A percentile compares a stretch with the other conserved stretches of the same genome.
These are phyloP conservation scores for Eonycteris spelaea DNA, from an alignment of 2,113 vertebrate genomes.

Conservation along the genomic window DNA sequence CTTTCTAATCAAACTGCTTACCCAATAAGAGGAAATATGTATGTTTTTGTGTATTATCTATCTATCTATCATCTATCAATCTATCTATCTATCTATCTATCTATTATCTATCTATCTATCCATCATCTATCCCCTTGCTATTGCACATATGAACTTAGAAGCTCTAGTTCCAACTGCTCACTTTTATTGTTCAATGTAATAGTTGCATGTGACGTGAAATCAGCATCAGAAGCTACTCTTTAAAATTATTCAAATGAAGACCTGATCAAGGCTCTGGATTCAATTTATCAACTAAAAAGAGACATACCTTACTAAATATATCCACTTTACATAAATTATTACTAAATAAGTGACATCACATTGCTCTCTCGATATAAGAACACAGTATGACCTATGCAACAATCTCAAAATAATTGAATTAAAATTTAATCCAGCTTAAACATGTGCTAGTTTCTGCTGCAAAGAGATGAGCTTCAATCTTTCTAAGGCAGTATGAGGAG, in stretches of 20 bases:
- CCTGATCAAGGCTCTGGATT: background rate
- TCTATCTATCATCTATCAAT: background rate
- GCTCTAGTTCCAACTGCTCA: background rate
- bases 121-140: background rate
- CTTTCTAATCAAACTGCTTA: background rate
- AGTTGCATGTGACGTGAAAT: background rate
- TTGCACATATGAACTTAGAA: background rate
- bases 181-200: background rate
- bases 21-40: background rate
- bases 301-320: background rate
- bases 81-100: background rate
- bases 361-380: background rate
- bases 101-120: background rate
- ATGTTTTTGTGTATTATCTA: background rate
- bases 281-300: background rate
- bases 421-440: background rate
- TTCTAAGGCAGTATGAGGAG: background rate
- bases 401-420: background rate
- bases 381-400: background rate
- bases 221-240: background rate
- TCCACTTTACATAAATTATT: background rate
- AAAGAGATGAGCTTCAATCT: background rate
- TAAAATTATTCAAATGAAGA: background rate
- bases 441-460: background rate
- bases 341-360: background rate